Evolutionary conservation across 2,888 invertebrate species (phyloP).

Genomic region (Philonicus albiceps): DNA sequence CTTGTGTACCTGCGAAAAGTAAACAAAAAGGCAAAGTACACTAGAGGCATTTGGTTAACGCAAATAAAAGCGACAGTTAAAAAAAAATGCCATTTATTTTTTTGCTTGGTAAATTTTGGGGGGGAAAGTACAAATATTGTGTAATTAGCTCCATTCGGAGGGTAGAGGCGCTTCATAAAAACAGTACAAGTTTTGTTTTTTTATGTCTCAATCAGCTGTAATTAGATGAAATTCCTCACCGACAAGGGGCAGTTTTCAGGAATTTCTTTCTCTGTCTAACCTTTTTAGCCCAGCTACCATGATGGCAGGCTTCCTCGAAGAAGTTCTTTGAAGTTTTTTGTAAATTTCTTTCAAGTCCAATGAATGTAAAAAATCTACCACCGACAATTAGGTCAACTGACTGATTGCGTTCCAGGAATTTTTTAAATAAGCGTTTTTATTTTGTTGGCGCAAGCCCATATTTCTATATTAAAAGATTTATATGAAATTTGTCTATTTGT

Average conservation of each 20-base stretch:
- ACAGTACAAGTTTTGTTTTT: neutral
- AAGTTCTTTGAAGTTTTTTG: neutral
- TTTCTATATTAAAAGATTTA: neutral
- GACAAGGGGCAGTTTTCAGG: neutral
- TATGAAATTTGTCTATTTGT: neutral
- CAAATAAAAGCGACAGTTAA: neutral
- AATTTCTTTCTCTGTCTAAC: neutral
- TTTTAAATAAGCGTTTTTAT: neutral
- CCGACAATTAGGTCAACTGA: neutral
- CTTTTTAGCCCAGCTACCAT: neutral
- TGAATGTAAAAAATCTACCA: neutral
- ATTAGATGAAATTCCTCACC: neutral
- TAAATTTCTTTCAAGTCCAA: neutral
- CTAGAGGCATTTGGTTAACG: neutral
- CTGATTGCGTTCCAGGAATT: neutral
- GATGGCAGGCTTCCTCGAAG: neutral
- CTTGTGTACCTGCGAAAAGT: neutral
- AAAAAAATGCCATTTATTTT: neutral
- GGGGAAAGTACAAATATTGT: neutral
- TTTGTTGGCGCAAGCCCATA: neutral
- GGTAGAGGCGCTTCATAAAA: neutral
- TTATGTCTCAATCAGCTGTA: neutral
- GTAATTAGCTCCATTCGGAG: neutral
- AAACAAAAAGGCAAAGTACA: neutral
- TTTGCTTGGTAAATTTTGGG: neutral